These are phyloP conservation scores for Acromyrmex charruanus DNA, from an alignment of 1,140 invertebrate species.

Conservation along the genomic window DNA sequence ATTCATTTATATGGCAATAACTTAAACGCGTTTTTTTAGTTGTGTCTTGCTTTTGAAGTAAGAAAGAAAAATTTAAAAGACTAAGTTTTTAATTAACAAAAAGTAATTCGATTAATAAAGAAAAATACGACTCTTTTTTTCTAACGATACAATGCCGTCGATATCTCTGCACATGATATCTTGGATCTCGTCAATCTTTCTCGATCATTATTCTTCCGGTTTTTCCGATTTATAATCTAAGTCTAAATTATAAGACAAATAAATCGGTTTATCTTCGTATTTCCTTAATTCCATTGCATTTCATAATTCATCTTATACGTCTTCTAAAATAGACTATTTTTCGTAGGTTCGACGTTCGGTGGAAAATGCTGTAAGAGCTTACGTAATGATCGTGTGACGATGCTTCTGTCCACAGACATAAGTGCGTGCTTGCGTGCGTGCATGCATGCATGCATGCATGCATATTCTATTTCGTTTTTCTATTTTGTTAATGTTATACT, in stretches of 20 bases:
- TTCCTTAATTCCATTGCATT: not conserved
- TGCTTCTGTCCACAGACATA: slow-evolving; percentile 36
- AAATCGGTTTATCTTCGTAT: not conserved
- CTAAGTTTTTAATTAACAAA: not conserved
- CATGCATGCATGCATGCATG: slow-evolving; percentile 58
- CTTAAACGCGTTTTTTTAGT: no score
- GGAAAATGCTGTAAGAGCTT: slow-evolving; percentile 60
- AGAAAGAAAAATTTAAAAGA: not conserved
- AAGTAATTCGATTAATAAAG: not conserved
- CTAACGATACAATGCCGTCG: not conserved
- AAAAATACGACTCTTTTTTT: not conserved
- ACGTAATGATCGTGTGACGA: slow-evolving; percentile 60
- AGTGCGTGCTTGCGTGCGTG: slow-evolving; percentile 24
- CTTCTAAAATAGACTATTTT: slow-evolving; percentile 44
- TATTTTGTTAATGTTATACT: slow-evolving; percentile 68
- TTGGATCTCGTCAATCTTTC: not conserved
- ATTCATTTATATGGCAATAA: no score
- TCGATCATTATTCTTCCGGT: not conserved
- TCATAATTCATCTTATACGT: slow-evolving; percentile 8
- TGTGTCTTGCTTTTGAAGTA: no score
- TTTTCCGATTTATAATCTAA: not conserved
- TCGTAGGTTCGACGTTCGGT: slow-evolving; percentile 55
- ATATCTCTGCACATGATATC: not conserved
- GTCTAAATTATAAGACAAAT: not conserved
- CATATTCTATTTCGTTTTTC: slow-evolving; percentile 57